Base-by-base conservation (phyloP, 2,797 vertebrate species). In the Anniella stebbinsi region DNA sequence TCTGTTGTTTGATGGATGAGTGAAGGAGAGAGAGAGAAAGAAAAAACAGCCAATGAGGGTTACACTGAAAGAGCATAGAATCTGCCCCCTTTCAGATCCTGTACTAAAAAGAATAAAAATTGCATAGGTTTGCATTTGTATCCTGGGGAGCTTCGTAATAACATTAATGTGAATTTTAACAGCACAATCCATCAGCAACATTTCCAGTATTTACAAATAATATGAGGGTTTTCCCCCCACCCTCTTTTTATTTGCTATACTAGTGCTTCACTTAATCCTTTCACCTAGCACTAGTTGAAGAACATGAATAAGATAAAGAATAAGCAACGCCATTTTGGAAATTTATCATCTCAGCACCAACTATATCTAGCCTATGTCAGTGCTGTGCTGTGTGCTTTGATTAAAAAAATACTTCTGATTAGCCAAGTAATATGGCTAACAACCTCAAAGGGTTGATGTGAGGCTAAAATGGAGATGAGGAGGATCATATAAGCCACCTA, bases 221-320 rank as follows among this genome's bases (percentile, higher is more conserved):
- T 51, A 66, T 41, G 18, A 13, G 13, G 45, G 45, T 45, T 30
- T 69, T 63, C 51, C 11, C 57, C 80, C 48, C 17, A 38, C 33
- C 45, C 18, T 51, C n/a, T 30, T 63, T 67, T n/a, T 84, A 45
- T 80, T 54, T 67, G 41, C 13, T 67, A 38, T 63, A 41, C 4
- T 63, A 51, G 7, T 54, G 45, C 30, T 89, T 91, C 92, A 88
- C 81, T 86, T 13, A 28, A 72, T 91, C 86, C 81, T 92, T 93
- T 92, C 94, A 75, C 51, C 17, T 13, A 48, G 72, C 4, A 90
- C 91, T 91, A 95, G 77, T 73, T 81, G 48, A 76, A 83, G 88
- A 89, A 87, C 92, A 94, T 95, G 93, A 78, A 51, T 4, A 33
- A 45, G 41, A 77, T 48, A 57, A 57, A 57, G 54, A 57, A 90